These are phyloP conservation scores for Nymphalis io DNA, from an alignment of 1,140 invertebrate genomes.

Conservation along the genomic window DNA sequence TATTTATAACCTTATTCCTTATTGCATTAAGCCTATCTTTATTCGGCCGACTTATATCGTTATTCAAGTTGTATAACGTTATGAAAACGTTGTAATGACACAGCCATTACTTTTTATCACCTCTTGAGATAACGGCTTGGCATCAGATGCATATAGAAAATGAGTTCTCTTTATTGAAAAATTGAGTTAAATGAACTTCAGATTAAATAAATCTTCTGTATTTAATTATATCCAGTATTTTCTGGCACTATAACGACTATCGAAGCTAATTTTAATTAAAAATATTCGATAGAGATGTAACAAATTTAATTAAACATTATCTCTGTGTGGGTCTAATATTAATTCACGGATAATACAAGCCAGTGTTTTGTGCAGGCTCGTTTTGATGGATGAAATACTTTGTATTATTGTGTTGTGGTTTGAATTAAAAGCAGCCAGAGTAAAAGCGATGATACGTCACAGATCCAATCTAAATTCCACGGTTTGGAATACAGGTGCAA, in stretches of 20 bases:
- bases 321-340: no score
- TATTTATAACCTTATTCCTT: not conserved
- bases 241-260: not conserved
- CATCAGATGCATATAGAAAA: constrained; percentile 18
- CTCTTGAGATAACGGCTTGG: constrained; percentile 25
- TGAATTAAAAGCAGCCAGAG: no score
- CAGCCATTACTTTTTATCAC: constrained; percentile 32
- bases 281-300: no score
- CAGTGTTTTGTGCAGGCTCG: no score
- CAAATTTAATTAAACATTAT: no score
- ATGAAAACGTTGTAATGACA: constrained; percentile 22
- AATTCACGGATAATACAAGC: no score
- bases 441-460: no score
- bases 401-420: no score
- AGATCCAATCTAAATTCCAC: no score
- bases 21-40: not conserved
- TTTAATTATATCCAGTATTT: not conserved
- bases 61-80: not conserved
- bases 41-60: constrained; percentile 1
- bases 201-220: not conserved
- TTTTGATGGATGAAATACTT: no score
- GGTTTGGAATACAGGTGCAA: no score
- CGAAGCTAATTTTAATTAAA: no score
- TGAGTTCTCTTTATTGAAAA: constrained; percentile 1
- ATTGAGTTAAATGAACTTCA: not conserved